These are phyloP conservation scores for Coreoperca whiteheadi DNA, from an alignment of 2,113 vertebrate genomes.

Conservation along the genomic window DNA sequence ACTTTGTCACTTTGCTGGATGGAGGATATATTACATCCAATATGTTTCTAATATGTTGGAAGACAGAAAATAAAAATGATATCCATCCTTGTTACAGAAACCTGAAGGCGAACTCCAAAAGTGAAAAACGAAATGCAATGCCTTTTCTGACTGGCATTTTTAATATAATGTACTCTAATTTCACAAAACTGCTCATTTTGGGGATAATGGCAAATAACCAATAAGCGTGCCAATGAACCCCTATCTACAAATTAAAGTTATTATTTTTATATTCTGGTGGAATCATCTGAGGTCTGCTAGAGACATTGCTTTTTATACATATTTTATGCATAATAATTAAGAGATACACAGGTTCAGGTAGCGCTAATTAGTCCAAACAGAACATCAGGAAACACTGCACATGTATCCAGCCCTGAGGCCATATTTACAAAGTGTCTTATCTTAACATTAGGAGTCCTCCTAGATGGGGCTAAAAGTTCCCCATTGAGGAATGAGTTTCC, in stretches of 20 bases:
- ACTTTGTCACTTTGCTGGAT: conserved; percentile 78
- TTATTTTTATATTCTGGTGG: not conserved
- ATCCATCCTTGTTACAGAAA: conserved; percentile 46
- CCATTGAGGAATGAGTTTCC: too few species aligned
- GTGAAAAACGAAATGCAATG: conserved; percentile 19
- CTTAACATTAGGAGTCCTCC: not conserved
- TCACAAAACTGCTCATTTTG: not conserved
- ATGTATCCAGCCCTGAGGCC: not conserved
- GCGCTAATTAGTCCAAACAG: not conserved
- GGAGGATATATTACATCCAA: conserved; percentile 65
- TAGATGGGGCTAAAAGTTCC: not conserved
- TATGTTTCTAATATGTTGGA: conserved; percentile 67
- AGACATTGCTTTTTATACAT: not conserved
- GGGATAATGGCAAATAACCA: not conserved
- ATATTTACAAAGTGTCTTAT: not conserved
- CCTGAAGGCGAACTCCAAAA: conserved; percentile 9
- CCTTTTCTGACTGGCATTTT: not conserved
- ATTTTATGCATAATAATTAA: not conserved
- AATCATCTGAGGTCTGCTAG: not conserved
- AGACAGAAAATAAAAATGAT: conserved; percentile 51
- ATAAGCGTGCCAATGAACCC: not conserved
- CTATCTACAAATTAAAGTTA: not conserved
- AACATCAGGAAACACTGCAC: not conserved
- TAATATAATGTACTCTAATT: not conserved
- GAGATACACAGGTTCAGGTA: not conserved